Base-by-base conservation (phyloP, 2,113 vertebrate species). In the Spheniscus mendiculus region DNA sequence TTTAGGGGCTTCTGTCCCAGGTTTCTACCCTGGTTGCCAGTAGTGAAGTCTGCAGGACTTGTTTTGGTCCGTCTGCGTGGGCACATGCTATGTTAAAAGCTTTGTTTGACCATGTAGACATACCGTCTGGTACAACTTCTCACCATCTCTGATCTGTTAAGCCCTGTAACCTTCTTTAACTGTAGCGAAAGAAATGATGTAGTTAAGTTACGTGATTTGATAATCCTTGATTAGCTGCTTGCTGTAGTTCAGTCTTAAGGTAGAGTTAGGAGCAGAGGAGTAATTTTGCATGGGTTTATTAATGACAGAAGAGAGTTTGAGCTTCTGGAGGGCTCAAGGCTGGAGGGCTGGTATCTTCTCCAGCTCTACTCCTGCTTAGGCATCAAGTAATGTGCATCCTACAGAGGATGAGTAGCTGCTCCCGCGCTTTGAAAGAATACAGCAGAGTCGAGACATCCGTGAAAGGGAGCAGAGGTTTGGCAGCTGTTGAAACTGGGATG, bases 131-230 rank as follows among this genome's bases (percentile, higher is more conserved):
- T 62, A 49, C 66, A 61, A 3, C 61, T 73, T 73, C 45, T 63
- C 30, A 47, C n/a, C 25, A 23, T 2, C 21, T 66, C 59, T 72
- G 30, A 40, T 45, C 53, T 67, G 15, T 32, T 55, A 47, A 89
- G 52, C n/a, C 30, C n/a, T 2, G 4, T 58, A 55, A 66, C 52
- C 36, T 66, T 76, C 62, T 70, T 49, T 56, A 69, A 49, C 7
- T 0, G 0, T 16, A 50, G 45, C 0, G 0, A 66, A 62, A 67
- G 34, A 53, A 84, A 36, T 40, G 2, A 38, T 11, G 80, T 56
- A 10, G 19, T 91, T 83, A 56, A 69, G 81, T 81, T 61, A 81
- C 15, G 20, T 58, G 61, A 40, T 84, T 69, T 89, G 50, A 38
- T 77, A 73, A 70, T 62, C 45, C 21, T 7, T 78, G 49, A 56